Conservation (phyloP, 1,140 invertebrate species). For the Ostrea denselamellosa region DNA sequence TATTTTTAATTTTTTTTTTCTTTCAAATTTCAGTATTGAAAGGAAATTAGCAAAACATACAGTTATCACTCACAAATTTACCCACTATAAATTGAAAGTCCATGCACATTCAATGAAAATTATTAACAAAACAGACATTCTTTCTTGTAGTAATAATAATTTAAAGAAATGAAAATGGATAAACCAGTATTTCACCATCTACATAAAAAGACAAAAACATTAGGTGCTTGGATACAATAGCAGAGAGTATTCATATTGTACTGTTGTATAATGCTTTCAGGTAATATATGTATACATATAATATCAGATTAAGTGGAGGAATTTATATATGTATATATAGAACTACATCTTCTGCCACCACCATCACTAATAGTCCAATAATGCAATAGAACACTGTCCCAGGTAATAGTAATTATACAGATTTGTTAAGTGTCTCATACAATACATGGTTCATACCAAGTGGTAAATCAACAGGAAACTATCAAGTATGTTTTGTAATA, state of each 20-base stretch:
- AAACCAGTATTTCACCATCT: background rate
- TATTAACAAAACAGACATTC: conserved; percentile 30
- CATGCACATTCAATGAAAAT: conserved; percentile 35
- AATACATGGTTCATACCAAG: too few relatives aligned
- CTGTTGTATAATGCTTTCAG: background rate
- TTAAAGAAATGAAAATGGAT: background rate
- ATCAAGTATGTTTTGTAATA: too few relatives aligned
- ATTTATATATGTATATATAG: background rate
- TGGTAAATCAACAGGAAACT: too few relatives aligned
- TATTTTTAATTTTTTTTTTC: background rate
- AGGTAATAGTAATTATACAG: background rate
- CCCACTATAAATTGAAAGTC: conserved; percentile 32
- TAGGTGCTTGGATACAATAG: conserved; percentile 31
- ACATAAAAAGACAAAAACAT: conserved; percentile 30
- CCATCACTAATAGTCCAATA: background rate
- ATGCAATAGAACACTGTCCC: background rate
- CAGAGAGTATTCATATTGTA: background rate
- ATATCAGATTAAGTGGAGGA: background rate
- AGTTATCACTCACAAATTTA: conserved; percentile 36
- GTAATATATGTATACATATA: background rate
- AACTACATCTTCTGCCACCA: conserved; percentile 27
- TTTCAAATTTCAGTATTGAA: background rate
- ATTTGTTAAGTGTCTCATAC: background rate
- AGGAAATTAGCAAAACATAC: conserved; percentile 20
- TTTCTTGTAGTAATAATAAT: background rate